Conservation (phyloP, 2,888 invertebrate genomes). For the Blastobasis lacticolella region DNA sequence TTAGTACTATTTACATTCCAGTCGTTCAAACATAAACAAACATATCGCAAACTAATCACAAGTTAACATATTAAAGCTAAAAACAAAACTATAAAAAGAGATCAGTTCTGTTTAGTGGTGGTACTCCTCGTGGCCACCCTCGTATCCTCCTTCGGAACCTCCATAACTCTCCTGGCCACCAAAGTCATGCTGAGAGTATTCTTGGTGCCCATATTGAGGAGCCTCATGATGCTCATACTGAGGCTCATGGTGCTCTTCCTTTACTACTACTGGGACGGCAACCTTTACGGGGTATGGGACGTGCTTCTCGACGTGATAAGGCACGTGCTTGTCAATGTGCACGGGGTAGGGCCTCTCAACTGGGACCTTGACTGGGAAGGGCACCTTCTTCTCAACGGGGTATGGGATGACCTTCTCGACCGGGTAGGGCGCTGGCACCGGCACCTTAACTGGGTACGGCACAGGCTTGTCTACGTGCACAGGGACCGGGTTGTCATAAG, state of each 20-base stretch:
- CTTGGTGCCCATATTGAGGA: slow-evolving; percentile 24
- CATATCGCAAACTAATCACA: slow-evolving; percentile 57
- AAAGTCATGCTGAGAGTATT: slow-evolving; percentile 29
- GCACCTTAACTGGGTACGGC: slow-evolving; percentile 83
- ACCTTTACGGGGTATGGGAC: slow-evolving; percentile 82
- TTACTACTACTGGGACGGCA: slow-evolving; percentile 77
- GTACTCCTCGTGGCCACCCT: slow-evolving; percentile 43
- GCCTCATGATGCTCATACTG: slow-evolving; percentile 34
- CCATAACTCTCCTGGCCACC: background rate
- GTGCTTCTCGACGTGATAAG: slow-evolving; percentile 78
- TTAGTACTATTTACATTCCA: slow-evolving; percentile 62
- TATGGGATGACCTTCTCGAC: slow-evolving; percentile 79
- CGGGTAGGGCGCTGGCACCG: slow-evolving; percentile 80
- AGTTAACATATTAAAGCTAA: slow-evolving; percentile 68
- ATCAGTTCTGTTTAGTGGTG: slow-evolving; percentile 68
- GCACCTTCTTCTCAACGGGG: slow-evolving; percentile 78
- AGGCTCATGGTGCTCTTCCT: slow-evolving; percentile 41
- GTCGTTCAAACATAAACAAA: slow-evolving; percentile 43
- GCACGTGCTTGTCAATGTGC: slow-evolving; percentile 80
- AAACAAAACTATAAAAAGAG: slow-evolving; percentile 46
- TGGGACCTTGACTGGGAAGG: slow-evolving; percentile 77
- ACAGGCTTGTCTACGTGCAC: slow-evolving; percentile 86
- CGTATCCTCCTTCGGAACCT: slow-evolving; percentile 27
- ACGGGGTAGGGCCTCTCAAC: slow-evolving; percentile 76
- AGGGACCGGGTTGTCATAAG: slow-evolving; percentile 79